phyloP scores from a whole-genome alignment of 2,888 invertebrate species.

The Bellardia bayeri region DNA sequence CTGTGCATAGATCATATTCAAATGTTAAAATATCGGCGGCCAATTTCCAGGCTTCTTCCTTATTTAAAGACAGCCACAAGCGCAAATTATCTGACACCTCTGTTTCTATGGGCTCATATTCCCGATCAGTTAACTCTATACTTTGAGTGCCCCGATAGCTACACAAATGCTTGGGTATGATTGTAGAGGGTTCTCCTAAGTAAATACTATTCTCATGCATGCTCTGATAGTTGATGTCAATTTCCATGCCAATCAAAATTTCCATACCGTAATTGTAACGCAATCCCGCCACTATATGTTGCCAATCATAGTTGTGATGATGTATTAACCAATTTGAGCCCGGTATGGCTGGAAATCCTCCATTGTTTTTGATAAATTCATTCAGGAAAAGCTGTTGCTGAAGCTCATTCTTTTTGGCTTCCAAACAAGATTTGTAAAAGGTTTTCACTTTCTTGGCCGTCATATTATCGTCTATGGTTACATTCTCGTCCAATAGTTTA shows the following conservation, averaged over 20 bases:
- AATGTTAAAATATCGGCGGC: constrained; percentile 80
- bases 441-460: constrained; percentile 79
- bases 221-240: constrained; percentile 78
- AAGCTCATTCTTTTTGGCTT: constrained; percentile 74
- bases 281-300: constrained; percentile 76
- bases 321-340: constrained; percentile 79
- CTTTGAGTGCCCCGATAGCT: constrained; percentile 72
- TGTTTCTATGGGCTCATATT: constrained; percentile 76
- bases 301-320: constrained; percentile 80
- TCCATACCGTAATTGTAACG: constrained; percentile 79
- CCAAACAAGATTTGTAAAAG: constrained; percentile 80
- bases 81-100: constrained; percentile 78
- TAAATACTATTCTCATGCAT: constrained; percentile 80
- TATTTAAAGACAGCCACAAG: constrained; percentile 78
- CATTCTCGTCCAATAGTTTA: constrained; percentile 77
- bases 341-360: constrained; percentile 81
- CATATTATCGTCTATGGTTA: constrained; percentile 76
- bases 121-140: constrained; percentile 74
- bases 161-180: constrained; percentile 79
- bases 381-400: constrained; percentile 78
- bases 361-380: constrained; percentile 79
- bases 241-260: constrained; percentile 80
- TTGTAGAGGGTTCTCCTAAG: constrained; percentile 78
- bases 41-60: constrained; percentile 76
- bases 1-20: constrained; percentile 79